These are phyloP conservation scores for Dasypogon diadema DNA, from an alignment of 2,888 invertebrate genomes.

Conservation along the genomic window DNA sequence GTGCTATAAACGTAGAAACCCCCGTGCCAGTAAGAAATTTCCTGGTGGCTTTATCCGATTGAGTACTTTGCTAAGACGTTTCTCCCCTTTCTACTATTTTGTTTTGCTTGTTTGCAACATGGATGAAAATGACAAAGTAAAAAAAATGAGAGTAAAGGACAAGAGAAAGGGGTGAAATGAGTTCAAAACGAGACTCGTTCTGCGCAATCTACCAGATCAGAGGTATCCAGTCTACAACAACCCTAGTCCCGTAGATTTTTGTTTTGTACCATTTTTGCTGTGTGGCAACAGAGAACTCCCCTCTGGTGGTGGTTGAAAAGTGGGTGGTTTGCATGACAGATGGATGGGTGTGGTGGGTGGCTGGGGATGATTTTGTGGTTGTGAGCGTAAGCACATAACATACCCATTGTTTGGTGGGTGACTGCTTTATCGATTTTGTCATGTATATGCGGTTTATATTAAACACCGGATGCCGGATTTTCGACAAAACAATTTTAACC, in stretches of 20 bases:
- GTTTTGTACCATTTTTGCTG: too few species aligned
- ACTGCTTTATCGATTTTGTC: not conserved
- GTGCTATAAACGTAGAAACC: not conserved
- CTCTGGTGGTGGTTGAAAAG: not conserved
- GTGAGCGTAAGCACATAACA: not conserved
- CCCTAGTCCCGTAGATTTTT: too few species aligned
- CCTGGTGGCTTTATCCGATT: not conserved
- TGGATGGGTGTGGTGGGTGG: not conserved
- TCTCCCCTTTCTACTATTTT: too few species aligned
- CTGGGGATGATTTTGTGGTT: not conserved
- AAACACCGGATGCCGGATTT: not conserved
- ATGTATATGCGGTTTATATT: not conserved
- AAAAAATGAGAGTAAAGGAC: too few species aligned
- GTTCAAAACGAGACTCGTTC: not conserved
- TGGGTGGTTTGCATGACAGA: not conserved
- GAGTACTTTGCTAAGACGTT: not conserved
- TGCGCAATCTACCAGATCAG: not conserved
- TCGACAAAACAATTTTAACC: not conserved
- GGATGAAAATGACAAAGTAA: too few species aligned
- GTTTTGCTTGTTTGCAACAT: not conserved
- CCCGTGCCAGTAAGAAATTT: not conserved
- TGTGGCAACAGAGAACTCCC: too few species aligned
- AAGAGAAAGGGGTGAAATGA: not conserved
- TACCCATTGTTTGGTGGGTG: not conserved
- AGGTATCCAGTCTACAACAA: too few species aligned